A percentile compares a stretch with the other conserved stretches of the same genome.
Evolutionary conservation across 2,888 invertebrate species (phyloP).

Genomic region (Patella pellucida): DNA sequence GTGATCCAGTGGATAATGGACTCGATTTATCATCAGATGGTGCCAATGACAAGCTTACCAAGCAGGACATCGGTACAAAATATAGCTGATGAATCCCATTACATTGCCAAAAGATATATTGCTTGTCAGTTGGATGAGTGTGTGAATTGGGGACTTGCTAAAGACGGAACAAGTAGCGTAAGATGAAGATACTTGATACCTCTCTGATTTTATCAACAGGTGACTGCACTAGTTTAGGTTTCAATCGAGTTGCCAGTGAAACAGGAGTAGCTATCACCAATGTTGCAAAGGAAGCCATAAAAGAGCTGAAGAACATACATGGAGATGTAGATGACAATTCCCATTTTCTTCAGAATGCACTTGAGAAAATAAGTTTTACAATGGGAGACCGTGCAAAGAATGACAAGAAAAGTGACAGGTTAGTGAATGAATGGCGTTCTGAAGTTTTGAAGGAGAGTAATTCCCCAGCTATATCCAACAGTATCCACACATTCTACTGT

Average conservation of each 20-base stretch:
- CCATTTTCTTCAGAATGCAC: slow-evolving; percentile 9
- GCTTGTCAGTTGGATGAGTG: slow-evolving; percentile 16
- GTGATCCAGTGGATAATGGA: neutral
- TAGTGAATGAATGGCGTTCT: slow-evolving; percentile 11
- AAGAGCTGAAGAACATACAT: slow-evolving; percentile 13
- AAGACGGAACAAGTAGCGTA: slow-evolving; percentile 29
- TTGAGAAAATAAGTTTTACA: slow-evolving; percentile 9
- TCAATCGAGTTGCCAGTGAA: slow-evolving; percentile 19
- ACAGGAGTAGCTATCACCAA: slow-evolving; percentile 24
- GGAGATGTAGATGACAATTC: neutral
- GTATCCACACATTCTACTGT: slow-evolving; percentile 27
- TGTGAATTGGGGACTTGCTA: slow-evolving; percentile 26
- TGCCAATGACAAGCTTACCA: neutral
- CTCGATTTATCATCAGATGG: neutral
- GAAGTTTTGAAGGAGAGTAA: slow-evolving; percentile 17
- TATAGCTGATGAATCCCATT: slow-evolving; percentile 16
- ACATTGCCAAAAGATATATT: slow-evolving; percentile 29
- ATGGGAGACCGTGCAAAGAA: slow-evolving; percentile 14
- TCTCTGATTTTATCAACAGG: slow-evolving; percentile 28
- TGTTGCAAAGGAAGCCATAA: slow-evolving; percentile 27
- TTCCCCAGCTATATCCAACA: neutral
- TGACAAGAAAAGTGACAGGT: slow-evolving; percentile 9
- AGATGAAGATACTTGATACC: slow-evolving; percentile 36
- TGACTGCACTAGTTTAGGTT: slow-evolving; percentile 8
- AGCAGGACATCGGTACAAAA: neutral